phyloP scores from a whole-genome alignment of 2,888 invertebrate species.

The Drosophila imparisetae region DNA sequence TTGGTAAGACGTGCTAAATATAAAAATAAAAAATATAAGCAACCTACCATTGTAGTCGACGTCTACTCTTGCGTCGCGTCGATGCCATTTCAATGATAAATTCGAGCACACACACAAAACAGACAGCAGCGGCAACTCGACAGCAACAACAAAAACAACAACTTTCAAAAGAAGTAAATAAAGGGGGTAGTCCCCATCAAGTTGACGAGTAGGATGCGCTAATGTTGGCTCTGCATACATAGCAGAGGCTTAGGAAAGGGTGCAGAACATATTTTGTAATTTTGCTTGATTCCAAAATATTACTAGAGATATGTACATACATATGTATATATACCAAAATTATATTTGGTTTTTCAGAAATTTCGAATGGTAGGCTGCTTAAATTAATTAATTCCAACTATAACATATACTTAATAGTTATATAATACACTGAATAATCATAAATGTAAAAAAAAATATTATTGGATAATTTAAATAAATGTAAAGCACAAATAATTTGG shows the following conservation, averaged over 20 bases:
- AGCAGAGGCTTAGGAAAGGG: conserved; percentile 6
- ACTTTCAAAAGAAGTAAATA: conserved; percentile 28
- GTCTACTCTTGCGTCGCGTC: conserved; percentile 23
- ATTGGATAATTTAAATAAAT: not conserved
- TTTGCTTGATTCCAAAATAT: not conserved
- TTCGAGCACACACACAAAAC: conserved; percentile 41
- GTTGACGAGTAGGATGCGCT: conserved; percentile 21
- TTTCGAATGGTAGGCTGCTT: not conserved
- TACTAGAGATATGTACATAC: not conserved
- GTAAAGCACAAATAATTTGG: not conserved
- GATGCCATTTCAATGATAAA: conserved; percentile 76
- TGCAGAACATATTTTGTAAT: not conserved
- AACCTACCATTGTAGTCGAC: conserved; percentile 21
- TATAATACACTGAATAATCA: not conserved
- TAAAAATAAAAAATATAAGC: conserved; percentile 22
- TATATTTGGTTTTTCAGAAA: not conserved
- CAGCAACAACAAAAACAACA: conserved; percentile 19
- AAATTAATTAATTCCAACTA: not conserved
- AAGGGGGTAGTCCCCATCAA: conserved; percentile 23
- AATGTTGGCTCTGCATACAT: conserved; percentile 5
- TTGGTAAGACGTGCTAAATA: conserved; percentile 63
- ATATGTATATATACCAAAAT: not conserved
- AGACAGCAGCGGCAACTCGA: conserved; percentile 19
- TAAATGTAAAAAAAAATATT: too few species aligned
- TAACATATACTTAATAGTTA: not conserved